These are phyloP conservation scores for Synergus itoensis DNA, from an alignment of 2,888 invertebrate species.

Conservation along the genomic window DNA sequence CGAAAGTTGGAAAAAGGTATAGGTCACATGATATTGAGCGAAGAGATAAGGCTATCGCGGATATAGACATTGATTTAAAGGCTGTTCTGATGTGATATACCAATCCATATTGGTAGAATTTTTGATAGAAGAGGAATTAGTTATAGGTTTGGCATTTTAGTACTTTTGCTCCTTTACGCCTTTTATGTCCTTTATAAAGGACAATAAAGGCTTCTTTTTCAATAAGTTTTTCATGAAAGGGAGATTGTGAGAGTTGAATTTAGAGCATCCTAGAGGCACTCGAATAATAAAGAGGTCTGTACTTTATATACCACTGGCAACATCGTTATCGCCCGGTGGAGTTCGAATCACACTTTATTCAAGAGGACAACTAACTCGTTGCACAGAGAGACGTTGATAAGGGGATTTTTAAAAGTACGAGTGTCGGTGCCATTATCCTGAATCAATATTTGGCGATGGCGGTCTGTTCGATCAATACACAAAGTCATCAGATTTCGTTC, in stretches of 20 bases:
- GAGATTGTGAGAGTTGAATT: constrained; percentile 20
- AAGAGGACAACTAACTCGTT: constrained; percentile 36
- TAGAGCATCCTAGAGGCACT: constrained; percentile 22
- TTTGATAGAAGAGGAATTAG: neutral
- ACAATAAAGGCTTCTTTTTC: neutral
- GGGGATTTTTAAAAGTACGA: constrained; percentile 39
- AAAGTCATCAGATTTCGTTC: neutral
- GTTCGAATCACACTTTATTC: constrained; percentile 40
- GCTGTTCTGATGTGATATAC: constrained; percentile 16
- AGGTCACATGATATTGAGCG: constrained; percentile 21
- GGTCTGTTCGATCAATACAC: constrained; percentile 12
- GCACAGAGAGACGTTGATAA: constrained; percentile 30
- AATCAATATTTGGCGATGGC: constrained; percentile 22
- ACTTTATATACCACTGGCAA: constrained; percentile 28
- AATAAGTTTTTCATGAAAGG: neutral
- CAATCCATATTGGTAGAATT: neutral
- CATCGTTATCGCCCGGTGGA: constrained; percentile 31
- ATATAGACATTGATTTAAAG: constrained; percentile 34
- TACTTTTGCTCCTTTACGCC: neutral
- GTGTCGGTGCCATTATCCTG: constrained; percentile 33
- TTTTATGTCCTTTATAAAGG: neutral
- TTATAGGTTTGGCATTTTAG: neutral
- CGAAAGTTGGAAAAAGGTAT: neutral
- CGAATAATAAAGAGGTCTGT: constrained; percentile 38
- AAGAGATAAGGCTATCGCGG: constrained; percentile 29